Evolutionary conservation across 2,113 vertebrate species (phyloP).

Genomic region (Murina feae): DNA sequence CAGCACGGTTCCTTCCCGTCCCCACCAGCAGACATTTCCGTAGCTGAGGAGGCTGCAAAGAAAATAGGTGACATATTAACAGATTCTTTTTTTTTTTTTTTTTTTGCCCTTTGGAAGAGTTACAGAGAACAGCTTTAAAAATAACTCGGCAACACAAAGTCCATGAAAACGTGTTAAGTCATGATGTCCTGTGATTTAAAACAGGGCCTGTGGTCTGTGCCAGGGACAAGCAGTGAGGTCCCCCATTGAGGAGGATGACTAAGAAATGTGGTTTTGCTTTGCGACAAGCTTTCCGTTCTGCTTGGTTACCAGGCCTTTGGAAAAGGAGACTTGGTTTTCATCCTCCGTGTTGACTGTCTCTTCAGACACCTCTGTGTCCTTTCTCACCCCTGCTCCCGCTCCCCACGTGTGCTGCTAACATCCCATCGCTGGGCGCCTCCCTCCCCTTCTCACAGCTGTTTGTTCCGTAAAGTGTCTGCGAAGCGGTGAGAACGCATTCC

Average conservation of each 20-base stretch:
- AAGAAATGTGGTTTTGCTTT: background rate
- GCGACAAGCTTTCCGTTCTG: background rate
- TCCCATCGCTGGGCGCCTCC: background rate
- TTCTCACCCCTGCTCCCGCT: background rate
- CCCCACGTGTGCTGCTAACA: background rate
- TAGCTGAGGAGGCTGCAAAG: background rate
- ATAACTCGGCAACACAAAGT: constrained; percentile 8
- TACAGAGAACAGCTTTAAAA: constrained; percentile 28
- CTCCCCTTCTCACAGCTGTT: background rate
- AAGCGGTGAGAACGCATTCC: background rate
- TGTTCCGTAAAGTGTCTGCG: background rate
- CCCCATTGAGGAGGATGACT: background rate
- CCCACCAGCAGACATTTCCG: background rate
- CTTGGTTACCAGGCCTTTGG: background rate
- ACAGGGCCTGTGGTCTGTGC: background rate
- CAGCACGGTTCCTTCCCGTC: background rate
- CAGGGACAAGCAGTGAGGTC: background rate
- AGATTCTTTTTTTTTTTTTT: background rate
- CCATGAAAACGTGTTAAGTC: background rate
- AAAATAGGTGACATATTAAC: background rate
- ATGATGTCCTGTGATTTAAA: background rate
- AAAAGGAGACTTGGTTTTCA: background rate
- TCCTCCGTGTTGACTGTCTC: background rate
- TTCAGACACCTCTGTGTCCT: background rate
- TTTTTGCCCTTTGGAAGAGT: background rate